These are phyloP conservation scores for Luidia sarsii DNA, from an alignment of 53 echinoderm and acorn worm species.

Conservation along the genomic window DNA sequence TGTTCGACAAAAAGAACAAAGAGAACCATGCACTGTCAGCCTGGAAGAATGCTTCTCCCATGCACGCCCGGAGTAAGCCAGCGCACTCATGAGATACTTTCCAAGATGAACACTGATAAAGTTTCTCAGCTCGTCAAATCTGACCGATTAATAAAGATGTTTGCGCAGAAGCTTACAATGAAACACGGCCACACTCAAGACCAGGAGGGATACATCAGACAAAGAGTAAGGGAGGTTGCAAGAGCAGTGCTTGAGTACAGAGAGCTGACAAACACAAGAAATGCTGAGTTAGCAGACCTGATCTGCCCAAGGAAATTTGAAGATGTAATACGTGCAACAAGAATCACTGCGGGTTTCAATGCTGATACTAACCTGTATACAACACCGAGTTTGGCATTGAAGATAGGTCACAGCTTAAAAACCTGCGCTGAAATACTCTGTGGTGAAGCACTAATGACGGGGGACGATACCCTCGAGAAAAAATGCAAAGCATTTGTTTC, in stretches of 20 bases:
- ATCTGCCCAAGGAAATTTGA: slow-evolving; percentile 65
- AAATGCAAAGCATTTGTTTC: slow-evolving; percentile 27
- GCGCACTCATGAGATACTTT: slow-evolving; percentile 40
- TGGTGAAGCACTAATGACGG: slow-evolving; percentile 38
- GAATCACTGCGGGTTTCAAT: slow-evolving; percentile 50
- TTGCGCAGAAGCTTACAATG: slow-evolving; percentile 46
- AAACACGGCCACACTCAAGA: slow-evolving; percentile 55
- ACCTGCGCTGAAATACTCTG: slow-evolving; percentile 29
- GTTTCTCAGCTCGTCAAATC: slow-evolving; percentile 38
- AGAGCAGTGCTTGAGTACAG: slow-evolving; percentile 52
- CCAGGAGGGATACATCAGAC: slow-evolving; percentile 52
- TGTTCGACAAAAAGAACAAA: slow-evolving; percentile 12
- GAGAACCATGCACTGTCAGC: neutral
- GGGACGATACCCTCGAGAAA: slow-evolving; percentile 41
- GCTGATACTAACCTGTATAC: slow-evolving; percentile 26
- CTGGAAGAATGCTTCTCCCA: slow-evolving; percentile 44
- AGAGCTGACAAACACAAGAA: slow-evolving; percentile 38
- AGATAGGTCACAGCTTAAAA: slow-evolving; percentile 61
- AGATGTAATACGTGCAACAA: slow-evolving; percentile 39
- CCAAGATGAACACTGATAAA: slow-evolving; percentile 33
- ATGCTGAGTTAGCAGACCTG: slow-evolving; percentile 54
- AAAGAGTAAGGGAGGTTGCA: slow-evolving; percentile 53
- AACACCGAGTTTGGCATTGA: slow-evolving; percentile 60
- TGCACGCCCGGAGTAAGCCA: slow-evolving; percentile 17
- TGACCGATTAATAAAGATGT: slow-evolving; percentile 46